Evolutionary conservation across 2,113 vertebrate species (phyloP).

Genomic region (Lophius piscatorius): DNA sequence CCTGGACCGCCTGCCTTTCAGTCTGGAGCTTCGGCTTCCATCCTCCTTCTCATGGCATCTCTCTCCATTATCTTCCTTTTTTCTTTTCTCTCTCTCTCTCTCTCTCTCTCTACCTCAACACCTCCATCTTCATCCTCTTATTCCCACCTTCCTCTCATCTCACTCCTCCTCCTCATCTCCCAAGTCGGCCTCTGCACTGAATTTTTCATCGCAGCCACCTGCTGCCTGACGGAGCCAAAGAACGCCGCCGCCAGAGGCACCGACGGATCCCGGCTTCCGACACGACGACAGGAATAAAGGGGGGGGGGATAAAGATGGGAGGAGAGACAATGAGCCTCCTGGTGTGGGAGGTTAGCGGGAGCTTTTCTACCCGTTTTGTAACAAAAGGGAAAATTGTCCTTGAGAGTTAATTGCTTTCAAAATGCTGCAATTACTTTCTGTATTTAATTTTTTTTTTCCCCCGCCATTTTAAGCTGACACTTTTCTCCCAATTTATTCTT

Average conservation of each 20-base stretch:
- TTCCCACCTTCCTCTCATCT: constrained; percentile 11
- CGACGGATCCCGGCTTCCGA: constrained; percentile 54
- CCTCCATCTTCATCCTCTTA: constrained; percentile 24
- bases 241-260: constrained; percentile 55
- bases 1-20: constrained; percentile 32
- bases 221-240: constrained; percentile 70
- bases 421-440: constrained; percentile 50
- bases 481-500: background rate
- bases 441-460: constrained; percentile 29
- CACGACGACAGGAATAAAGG: constrained; percentile 38
- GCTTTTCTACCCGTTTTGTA: constrained; percentile 34
- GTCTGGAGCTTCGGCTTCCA: constrained; percentile 41
- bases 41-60: too few species aligned
- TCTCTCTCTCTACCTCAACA: constrained; percentile 43
- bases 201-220: constrained; percentile 78
- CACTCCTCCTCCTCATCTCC: constrained; percentile 36
- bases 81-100: constrained; percentile 26
- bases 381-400: constrained; percentile 53
- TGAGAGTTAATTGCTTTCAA: constrained; percentile 57
- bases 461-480: constrained; percentile 32
- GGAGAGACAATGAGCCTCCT: constrained; percentile 38
- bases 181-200: constrained; percentile 60
- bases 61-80: background rate
- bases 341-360: constrained; percentile 41
- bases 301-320: constrained; percentile 33